Evolutionary conservation across 2,113 vertebrate genomes (phyloP).

Genomic region (Leuciscus idus): DNA sequence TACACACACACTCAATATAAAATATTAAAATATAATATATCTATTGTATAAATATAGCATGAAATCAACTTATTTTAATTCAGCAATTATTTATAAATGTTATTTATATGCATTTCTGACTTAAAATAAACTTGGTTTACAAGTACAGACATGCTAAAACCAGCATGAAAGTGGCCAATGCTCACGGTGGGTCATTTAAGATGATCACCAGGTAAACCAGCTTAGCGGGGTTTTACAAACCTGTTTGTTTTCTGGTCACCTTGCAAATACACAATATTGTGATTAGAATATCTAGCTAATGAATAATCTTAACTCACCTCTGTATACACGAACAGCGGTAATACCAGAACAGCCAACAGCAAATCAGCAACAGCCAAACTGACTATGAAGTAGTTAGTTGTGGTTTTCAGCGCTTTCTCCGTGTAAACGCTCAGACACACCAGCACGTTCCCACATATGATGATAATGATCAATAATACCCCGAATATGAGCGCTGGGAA

Average conservation of each 20-base stretch:
- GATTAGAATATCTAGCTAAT: no score
- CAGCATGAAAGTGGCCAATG: not conserved
- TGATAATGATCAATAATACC: constrained; percentile 83
- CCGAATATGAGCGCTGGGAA: constrained; percentile 83
- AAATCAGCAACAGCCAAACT: constrained; percentile 92
- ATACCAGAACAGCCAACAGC: constrained; percentile 87
- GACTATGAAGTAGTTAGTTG: constrained; percentile 96
- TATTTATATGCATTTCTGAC: not conserved
- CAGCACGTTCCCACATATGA: constrained; percentile 88
- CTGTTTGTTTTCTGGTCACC: not conserved
- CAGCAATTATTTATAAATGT: no score
- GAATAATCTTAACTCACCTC: constrained; percentile 77
- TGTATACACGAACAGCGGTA: constrained; percentile 91
- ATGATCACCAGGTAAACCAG: constrained; percentile 5
- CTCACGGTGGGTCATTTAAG: not conserved
- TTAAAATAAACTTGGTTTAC: not conserved
- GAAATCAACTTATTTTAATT: not conserved
- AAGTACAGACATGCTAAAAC: not conserved
- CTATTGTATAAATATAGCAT: not conserved
- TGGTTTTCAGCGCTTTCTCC: constrained; percentile 91
- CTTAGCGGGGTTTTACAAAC: not conserved
- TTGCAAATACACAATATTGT: not conserved
- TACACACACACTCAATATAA: not conserved
- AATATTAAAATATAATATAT: not conserved
- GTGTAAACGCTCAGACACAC: constrained; percentile 90